A percentile compares a stretch with the other conserved stretches of the same genome.
These are phyloP conservation scores for Zaprionus lachaisei DNA, from an alignment of 1,140 invertebrate species.

Conservation along the genomic window DNA sequence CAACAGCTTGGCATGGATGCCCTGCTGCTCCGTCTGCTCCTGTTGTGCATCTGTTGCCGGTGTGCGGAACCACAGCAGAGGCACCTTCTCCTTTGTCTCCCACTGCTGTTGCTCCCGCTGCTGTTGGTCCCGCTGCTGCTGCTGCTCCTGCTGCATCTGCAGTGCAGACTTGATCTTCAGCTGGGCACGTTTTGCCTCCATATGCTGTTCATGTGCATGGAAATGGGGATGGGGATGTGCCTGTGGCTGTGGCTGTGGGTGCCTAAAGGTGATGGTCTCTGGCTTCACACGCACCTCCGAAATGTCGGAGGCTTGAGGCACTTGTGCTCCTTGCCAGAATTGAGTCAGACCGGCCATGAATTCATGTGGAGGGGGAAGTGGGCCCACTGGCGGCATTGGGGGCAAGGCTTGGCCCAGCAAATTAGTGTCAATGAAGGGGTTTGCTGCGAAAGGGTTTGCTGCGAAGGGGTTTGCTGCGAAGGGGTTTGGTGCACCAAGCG, in stretches of 20 bases:
- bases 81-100: slow-evolving; percentile 39
- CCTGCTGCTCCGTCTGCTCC: background rate
- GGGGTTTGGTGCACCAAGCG: slow-evolving; percentile 15
- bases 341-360: slow-evolving; percentile 44
- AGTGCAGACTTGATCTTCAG: slow-evolving; percentile 52
- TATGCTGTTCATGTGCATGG: background rate
- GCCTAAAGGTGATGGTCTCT: slow-evolving; percentile 25
- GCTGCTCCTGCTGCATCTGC: slow-evolving; percentile 32
- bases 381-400: background rate
- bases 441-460: slow-evolving; percentile 3
- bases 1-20: slow-evolving; percentile 62
- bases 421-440: slow-evolving; percentile 27
- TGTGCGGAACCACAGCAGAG: slow-evolving; percentile 65
- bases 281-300: slow-evolving; percentile 74
- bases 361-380: background rate
- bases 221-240: too few relatives aligned
- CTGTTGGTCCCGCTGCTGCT: slow-evolving; percentile 13
- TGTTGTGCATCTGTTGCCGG: slow-evolving; percentile 14
- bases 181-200: slow-evolving; percentile 42
- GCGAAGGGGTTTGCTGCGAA: too few relatives aligned
- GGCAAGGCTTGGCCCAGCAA: slow-evolving; percentile 39
- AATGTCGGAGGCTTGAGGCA: slow-evolving; percentile 64
- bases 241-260: background rate
- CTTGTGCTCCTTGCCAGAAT: slow-evolving; percentile 32
- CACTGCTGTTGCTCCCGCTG: slow-evolving; percentile 32